Percentiles rank a stretch among this genome's conserved stretches.
These are phyloP conservation scores for Xanthorhoe spadicearia DNA, from an alignment of 2,888 invertebrate genomes.

Conservation along the genomic window DNA sequence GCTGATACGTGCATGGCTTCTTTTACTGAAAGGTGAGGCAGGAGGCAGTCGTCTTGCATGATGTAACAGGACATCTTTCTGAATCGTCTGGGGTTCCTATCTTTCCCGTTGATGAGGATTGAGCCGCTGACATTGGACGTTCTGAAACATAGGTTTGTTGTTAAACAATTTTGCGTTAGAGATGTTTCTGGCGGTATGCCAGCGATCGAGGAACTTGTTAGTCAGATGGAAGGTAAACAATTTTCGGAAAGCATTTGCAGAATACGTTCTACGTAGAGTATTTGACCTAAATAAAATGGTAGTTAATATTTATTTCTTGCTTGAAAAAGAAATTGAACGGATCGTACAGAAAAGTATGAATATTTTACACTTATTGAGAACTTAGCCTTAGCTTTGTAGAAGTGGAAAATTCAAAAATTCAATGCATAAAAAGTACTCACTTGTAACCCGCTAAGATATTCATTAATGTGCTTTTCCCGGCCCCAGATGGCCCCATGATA, in stretches of 20 bases:
- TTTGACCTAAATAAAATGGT: conserved; percentile 13
- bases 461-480: conserved; percentile 93
- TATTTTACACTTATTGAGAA: not conserved
- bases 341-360: not conserved
- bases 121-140: conserved; percentile 93
- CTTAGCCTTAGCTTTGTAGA: conserved; percentile 9
- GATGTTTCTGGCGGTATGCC: conserved; percentile 25
- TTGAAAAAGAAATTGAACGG: not conserved
- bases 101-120: conserved; percentile 94
- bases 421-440: conserved; percentile 77
- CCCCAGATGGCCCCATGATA: conserved; percentile 97
- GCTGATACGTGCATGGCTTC: conserved; percentile 98
- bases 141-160: conserved; percentile 75
- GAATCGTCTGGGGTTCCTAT: conserved; percentile 93
- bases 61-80: conserved; percentile 98
- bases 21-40: conserved; percentile 94
- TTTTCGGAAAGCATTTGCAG: conserved; percentile 8
- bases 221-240: conserved; percentile 20
- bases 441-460: conserved; percentile 95
- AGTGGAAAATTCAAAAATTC: conserved; percentile 14
- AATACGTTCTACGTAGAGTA: not conserved
- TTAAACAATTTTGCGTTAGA: conserved; percentile 29
- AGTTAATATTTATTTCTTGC: not conserved
- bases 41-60: conserved; percentile 96
- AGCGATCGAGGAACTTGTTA: conserved; percentile 18